A percentile compares a stretch with the other conserved stretches of the same genome.
Conservation (phyloP, 2,113 vertebrate species). For the Gobiocypris rarus region DNA sequence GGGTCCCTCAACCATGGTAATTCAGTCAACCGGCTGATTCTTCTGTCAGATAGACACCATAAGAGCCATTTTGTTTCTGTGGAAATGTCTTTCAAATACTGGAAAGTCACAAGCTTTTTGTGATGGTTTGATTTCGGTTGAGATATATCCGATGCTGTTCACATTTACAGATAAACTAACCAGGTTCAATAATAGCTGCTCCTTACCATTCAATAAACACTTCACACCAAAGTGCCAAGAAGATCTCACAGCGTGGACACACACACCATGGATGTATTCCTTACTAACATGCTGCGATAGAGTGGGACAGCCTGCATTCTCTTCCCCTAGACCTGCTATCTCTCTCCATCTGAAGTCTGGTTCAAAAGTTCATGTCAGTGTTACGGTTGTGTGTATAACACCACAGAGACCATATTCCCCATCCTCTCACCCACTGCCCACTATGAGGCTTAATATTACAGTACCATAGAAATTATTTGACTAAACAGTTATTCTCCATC, state of each 20-base stretch:
- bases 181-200: background rate
- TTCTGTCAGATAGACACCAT: conserved; percentile 58
- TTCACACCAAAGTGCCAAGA: background rate
- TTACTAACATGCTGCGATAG: background rate
- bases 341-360: conserved; percentile 8
- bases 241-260: background rate
- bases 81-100: conserved; percentile 1
- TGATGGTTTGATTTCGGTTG: background rate
- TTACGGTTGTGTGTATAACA: conserved; percentile 8
- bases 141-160: too few relatives aligned
- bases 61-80: conserved; percentile 42
- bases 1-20: conserved; percentile 35
- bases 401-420: background rate
- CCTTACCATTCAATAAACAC: background rate
- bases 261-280: background rate
- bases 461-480: background rate
- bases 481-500: background rate
- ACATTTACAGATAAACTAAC: background rate
- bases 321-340: background rate
- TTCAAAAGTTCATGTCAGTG: conserved; percentile 17
- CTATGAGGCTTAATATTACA: background rate
- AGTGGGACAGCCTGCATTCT: background rate
- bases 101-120: conserved; percentile 27
- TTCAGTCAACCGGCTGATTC: conserved; percentile 41
- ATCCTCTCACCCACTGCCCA: background rate